These are phyloP conservation scores for Sphinx pinastri DNA, from an alignment of 2,888 invertebrate species.

Conservation along the genomic window DNA sequence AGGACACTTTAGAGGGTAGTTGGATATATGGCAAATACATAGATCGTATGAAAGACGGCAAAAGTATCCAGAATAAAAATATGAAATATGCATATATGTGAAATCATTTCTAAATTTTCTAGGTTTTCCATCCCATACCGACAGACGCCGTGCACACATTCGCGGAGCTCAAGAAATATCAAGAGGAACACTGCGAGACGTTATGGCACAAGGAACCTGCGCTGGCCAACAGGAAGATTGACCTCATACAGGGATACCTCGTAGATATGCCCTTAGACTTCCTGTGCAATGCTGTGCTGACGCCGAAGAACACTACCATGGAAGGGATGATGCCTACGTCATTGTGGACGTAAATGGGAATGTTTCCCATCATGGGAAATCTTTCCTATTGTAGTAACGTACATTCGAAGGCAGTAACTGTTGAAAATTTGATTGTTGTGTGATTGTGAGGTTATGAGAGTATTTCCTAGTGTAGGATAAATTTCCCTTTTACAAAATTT, in stretches of 20 bases:
- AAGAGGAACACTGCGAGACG: conserved; percentile 86
- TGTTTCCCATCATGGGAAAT: not conserved
- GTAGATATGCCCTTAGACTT: conserved; percentile 96
- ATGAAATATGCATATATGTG: too few species aligned
- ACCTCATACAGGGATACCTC: conserved; percentile 91
- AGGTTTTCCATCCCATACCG: conserved; percentile 95
- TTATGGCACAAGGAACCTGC: conserved; percentile 89
- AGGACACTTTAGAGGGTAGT: too few species aligned
- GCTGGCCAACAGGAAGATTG: conserved; percentile 88
- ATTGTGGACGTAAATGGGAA: conserved; percentile 90
- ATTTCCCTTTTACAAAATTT: not conserved
- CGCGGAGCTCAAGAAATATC: conserved; percentile 89
- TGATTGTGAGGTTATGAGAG: not conserved
- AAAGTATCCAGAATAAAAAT: too few species aligned
- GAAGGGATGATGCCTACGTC: conserved; percentile 97
- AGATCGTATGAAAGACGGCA: too few species aligned
- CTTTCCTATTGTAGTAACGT: not conserved
- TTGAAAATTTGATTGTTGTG: too few species aligned
- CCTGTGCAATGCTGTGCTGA: conserved; percentile 92
- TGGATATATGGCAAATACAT: too few species aligned
- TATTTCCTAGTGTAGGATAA: not conserved
- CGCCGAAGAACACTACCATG: conserved; percentile 92
- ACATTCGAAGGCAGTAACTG: too few species aligned
- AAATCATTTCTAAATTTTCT: conserved; percentile 38
- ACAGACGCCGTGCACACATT: conserved; percentile 91